Evolutionary conservation across 2,888 invertebrate genomes (phyloP).

Genomic region (Zygaena filipendulae): DNA sequence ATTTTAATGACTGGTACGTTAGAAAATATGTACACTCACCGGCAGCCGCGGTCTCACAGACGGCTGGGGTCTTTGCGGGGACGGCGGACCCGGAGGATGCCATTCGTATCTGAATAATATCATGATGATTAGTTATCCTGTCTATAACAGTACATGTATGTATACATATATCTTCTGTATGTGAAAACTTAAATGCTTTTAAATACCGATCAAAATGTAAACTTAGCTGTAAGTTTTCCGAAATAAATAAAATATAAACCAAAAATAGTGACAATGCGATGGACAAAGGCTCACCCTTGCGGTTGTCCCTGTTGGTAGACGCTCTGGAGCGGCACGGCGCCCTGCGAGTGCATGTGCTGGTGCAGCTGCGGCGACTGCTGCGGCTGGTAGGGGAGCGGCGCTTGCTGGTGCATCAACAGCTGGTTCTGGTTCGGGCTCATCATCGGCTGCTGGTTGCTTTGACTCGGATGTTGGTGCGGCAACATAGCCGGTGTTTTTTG

Average conservation of each 20-base stretch:
- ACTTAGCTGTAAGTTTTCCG: too few relatives aligned
- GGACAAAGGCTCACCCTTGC: constrained; percentile 40
- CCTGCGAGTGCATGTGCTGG: constrained; percentile 14
- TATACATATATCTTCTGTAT: too few relatives aligned
- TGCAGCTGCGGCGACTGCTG: constrained; percentile 29
- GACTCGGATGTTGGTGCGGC: constrained; percentile 8
- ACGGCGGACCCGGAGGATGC: constrained; percentile 57
- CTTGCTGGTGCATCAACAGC: constrained; percentile 12
- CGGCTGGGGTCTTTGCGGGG: constrained; percentile 62
- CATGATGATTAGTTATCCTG: too few relatives aligned
- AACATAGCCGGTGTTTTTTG: constrained; percentile 1
- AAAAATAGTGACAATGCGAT: too few relatives aligned
- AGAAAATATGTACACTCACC: too few relatives aligned
- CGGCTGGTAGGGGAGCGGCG: constrained; percentile 31
- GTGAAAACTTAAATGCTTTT: too few relatives aligned
- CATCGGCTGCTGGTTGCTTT: constrained; percentile 6
- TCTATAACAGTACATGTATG: too few relatives aligned
- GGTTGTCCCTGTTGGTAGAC: constrained; percentile 29
- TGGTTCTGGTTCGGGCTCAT: constrained; percentile 11
- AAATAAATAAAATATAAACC: too few relatives aligned
- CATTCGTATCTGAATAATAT: constrained; percentile 48
- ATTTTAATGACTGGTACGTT: too few relatives aligned
- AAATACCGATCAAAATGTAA: background rate
- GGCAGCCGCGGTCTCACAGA: constrained; percentile 70
- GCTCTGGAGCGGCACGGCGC: too few relatives aligned